A percentile compares a stretch with the other conserved stretches of the same genome.
These are phyloP conservation scores for Drosophila tristis DNA, from an alignment of 1,140 invertebrate genomes.

Conservation along the genomic window DNA sequence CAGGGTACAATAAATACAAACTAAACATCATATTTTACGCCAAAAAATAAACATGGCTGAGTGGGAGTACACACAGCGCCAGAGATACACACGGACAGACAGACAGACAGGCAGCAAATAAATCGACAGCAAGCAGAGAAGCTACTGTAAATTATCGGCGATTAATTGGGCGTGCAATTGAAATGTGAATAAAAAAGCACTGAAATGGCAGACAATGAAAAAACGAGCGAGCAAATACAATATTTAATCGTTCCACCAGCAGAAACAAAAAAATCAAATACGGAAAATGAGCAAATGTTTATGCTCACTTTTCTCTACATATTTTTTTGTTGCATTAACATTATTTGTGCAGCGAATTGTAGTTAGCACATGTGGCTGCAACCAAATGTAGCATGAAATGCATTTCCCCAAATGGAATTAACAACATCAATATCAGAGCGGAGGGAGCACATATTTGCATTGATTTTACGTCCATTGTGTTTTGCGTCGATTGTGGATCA, in stretches of 20 bases:
- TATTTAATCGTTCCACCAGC: constrained; percentile 31
- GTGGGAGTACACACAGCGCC: neutral
- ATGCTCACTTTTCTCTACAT: constrained; percentile 30
- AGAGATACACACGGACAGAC: constrained; percentile 3
- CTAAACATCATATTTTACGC: no score
- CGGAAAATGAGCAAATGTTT: constrained; percentile 44
- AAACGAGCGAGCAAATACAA: neutral
- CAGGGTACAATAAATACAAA: constrained; percentile 1
- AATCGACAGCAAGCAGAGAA: constrained; percentile 32
- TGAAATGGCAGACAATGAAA: constrained; percentile 25
- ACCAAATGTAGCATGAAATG: constrained; percentile 44
- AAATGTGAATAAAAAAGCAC: constrained; percentile 20
- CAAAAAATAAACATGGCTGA: no score
- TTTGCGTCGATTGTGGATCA: neutral
- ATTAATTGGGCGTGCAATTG: constrained; percentile 53
- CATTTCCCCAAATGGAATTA: constrained; percentile 37
- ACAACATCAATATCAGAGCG: constrained; percentile 24
- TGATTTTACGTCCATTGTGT: constrained; percentile 32
- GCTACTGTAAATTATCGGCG: constrained; percentile 64
- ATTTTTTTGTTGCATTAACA: constrained; percentile 6
- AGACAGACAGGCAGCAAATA: constrained; percentile 21
- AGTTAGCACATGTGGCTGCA: constrained; percentile 41
- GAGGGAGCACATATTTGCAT: constrained; percentile 43
- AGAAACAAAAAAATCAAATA: constrained; percentile 54
- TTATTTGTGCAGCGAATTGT: constrained; percentile 22